phyloP scores from a whole-genome alignment of 2,888 invertebrate genomes.

The Cotesia congregata region DNA sequence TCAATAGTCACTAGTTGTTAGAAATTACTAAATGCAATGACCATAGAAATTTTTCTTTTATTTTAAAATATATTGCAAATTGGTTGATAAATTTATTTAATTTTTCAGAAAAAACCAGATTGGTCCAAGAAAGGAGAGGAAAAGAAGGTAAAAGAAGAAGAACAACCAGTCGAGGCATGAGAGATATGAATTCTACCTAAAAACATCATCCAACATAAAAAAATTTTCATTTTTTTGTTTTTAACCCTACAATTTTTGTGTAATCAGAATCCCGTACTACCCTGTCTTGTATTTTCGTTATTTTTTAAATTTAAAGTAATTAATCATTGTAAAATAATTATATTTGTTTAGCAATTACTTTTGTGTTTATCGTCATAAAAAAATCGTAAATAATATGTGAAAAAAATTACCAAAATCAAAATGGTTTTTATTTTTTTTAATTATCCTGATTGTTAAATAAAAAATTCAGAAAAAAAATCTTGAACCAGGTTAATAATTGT shows the following conservation, averaged over 20 bases:
- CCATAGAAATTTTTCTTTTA: conserved; percentile 8
- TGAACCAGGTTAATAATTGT: too few species aligned
- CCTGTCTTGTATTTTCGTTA: conserved; percentile 13
- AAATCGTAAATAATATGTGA: conserved; percentile 7
- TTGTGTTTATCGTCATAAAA: neutral
- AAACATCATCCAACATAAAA: conserved; percentile 10
- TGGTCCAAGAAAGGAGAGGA: conserved; percentile 94
- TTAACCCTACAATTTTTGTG: conserved; percentile 14
- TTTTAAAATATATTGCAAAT: conserved; percentile 8
- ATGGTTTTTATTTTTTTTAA: neutral
- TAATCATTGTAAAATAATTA: neutral
- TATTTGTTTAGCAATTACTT: neutral
- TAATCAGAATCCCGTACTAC: neutral
- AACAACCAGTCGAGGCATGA: conserved; percentile 88
- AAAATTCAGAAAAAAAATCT: too few species aligned
- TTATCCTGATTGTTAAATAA: neutral
- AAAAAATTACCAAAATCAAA: neutral
- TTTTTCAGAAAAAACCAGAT: conserved; percentile 92
- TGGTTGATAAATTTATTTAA: conserved; percentile 53
- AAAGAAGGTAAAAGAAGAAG: conserved; percentile 89
- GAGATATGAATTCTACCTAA: conserved; percentile 48
- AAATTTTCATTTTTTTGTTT: conserved; percentile 23
- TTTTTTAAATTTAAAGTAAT: neutral
- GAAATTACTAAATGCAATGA: conserved; percentile 22
- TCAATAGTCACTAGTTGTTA: neutral